phyloP scores from a whole-genome alignment of 2,888 invertebrate species.

The Chrysotoxum bicinctum region DNA sequence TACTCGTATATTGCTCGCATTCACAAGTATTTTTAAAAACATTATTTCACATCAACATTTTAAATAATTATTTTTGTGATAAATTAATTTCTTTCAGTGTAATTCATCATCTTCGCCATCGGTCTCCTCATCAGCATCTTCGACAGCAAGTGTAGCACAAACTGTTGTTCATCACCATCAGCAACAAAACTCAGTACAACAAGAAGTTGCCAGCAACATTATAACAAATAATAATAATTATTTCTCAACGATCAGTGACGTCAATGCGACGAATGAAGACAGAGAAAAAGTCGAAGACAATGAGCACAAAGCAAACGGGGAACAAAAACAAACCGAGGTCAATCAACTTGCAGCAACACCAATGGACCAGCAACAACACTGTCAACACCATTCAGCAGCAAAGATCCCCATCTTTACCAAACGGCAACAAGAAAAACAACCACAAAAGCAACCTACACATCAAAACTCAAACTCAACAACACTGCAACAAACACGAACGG shows the following conservation, averaged over 20 bases:
- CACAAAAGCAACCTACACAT: constrained; percentile 22
- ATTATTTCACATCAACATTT: too few relatives aligned
- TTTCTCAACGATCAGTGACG: constrained; percentile 49
- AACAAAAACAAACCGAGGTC: constrained; percentile 72
- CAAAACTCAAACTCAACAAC: constrained; percentile 54
- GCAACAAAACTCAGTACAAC: constrained; percentile 16
- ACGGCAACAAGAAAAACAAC: constrained; percentile 18
- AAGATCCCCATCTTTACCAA: constrained; percentile 17
- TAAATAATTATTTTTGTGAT: not conserved
- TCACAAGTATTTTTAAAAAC: too few relatives aligned
- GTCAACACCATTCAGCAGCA: constrained; percentile 7
- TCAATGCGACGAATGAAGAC: constrained; percentile 21
- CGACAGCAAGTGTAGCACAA: constrained; percentile 54
- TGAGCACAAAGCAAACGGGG: constrained; percentile 59
- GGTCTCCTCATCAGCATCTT: constrained; percentile 58
- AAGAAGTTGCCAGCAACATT: constrained; percentile 31
- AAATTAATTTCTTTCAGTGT: constrained; percentile 52
- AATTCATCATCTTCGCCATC: constrained; percentile 65
- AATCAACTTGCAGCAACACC: constrained; percentile 56
- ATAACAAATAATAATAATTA: constrained; percentile 15
- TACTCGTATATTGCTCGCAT: too few relatives aligned
- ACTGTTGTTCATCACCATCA: constrained; percentile 27
- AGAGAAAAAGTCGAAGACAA: not conserved
- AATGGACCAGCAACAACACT: constrained; percentile 10
- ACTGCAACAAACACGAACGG: constrained; percentile 53